phyloP scores from a whole-genome alignment of 2,113 vertebrate species.

The Leptodactylus fuscus region DNA sequence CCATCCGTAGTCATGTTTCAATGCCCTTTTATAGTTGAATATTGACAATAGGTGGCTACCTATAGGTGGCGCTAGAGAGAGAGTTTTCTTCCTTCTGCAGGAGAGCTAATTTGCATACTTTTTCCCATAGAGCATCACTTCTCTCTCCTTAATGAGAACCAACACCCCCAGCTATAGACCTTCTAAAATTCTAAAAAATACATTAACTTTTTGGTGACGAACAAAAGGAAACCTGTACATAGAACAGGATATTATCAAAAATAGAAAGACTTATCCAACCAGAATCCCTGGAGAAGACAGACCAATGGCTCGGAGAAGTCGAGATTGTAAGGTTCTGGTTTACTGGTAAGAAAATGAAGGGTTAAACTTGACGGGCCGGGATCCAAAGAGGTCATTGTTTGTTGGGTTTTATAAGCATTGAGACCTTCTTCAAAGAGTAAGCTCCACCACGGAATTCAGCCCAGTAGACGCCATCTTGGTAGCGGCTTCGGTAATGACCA shows the following conservation, averaged over 20 bases:
- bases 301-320: neutral
- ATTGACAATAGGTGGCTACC: too few species aligned
- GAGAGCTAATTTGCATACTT: too few species aligned
- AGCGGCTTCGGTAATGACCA: constrained; percentile 88
- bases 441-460: constrained; percentile 87
- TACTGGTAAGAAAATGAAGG: neutral
- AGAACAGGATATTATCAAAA: neutral
- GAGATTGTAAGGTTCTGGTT: neutral
- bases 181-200: too few species aligned
- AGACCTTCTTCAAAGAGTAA: constrained; percentile 85
- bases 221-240: too few species aligned
- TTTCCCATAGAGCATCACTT: too few species aligned
- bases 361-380: neutral
- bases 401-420: constrained; percentile 85
- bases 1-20: too few species aligned
- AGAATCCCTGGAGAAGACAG: neutral
- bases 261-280: neutral
- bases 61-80: too few species aligned
- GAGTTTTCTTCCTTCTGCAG: too few species aligned
- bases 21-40: too few species aligned
- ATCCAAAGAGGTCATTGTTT: neutral
- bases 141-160: too few species aligned
- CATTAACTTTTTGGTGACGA: too few species aligned
- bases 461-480: constrained; percentile 92
- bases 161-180: too few species aligned